A percentile compares a stretch with the other conserved stretches of the same genome.
Conservation (phyloP, 2,113 vertebrate genomes). For the Emydura subglobosa region DNA sequence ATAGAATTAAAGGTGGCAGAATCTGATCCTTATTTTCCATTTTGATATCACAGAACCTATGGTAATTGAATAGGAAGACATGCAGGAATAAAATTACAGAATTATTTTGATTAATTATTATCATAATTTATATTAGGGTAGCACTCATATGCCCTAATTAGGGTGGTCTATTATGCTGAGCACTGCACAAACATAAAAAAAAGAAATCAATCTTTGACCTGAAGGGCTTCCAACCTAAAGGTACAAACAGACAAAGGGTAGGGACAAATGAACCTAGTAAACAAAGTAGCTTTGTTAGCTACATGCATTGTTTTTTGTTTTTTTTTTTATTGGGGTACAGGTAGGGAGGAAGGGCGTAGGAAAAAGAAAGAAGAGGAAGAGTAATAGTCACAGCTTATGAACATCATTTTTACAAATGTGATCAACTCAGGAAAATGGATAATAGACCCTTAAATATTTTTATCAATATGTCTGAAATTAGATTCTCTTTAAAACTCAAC, state of each 20-base stretch:
- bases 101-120: neutral
- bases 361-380: neutral
- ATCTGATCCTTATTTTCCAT: rapidly evolving
- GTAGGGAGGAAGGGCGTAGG: neutral
- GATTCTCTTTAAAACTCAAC: neutral
- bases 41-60: neutral
- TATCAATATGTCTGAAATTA: neutral
- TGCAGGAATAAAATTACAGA: neutral
- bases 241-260: neutral
- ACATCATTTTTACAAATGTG: neutral
- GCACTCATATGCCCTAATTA: neutral
- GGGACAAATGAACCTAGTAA: neutral
- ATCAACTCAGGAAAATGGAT: neutral
- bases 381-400: neutral
- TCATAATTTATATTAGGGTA: neutral
- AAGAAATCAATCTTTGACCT: neutral
- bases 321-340: neutral
- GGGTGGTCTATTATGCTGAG: neutral
- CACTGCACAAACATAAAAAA: rapidly evolving
- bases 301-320: neutral
- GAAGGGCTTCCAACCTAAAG: neutral
- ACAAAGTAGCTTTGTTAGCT: neutral
- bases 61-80: rapidly evolving
- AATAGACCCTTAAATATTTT: neutral
- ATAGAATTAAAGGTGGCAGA: neutral